These are phyloP conservation scores for Oryzias melastigma DNA, from an alignment of 2,113 vertebrate species.

Conservation along the genomic window DNA sequence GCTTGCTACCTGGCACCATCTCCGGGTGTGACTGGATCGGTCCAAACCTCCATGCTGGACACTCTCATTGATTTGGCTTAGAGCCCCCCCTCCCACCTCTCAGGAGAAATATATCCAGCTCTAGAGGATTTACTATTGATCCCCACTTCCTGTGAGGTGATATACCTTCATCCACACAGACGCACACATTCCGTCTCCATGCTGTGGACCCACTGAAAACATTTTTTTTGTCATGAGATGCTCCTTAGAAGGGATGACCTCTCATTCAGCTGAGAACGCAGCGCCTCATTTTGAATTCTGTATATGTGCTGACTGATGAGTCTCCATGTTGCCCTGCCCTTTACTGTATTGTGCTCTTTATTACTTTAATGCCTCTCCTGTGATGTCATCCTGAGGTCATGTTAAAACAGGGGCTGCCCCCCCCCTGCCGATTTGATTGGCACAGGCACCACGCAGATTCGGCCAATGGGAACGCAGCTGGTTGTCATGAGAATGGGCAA, in stretches of 20 bases:
- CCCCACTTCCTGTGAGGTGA: constrained; percentile 59
- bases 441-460: constrained; percentile 73
- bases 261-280: constrained; percentile 58
- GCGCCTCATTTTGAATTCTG: constrained; percentile 62
- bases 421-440: constrained; percentile 71
- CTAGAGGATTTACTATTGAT: constrained; percentile 69
- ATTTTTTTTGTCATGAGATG: constrained; percentile 51
- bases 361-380: constrained; percentile 70
- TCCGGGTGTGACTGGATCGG: constrained; percentile 16
- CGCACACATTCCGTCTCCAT: constrained; percentile 36
- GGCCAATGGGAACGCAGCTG: constrained; percentile 79
- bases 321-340: constrained; percentile 69
- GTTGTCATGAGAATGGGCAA: constrained; percentile 84
- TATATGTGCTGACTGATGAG: constrained; percentile 57
- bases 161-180: constrained; percentile 49
- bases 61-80: constrained; percentile 65
- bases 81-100: constrained; percentile 53
- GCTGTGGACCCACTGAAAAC: constrained; percentile 53
- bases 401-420: constrained; percentile 47
- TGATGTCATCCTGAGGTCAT: constrained; percentile 77
- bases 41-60: constrained; percentile 53
- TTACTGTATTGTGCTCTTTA: constrained; percentile 73
- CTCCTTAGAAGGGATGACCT: constrained; percentile 49
- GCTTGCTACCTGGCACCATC: background rate
- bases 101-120: constrained; percentile 65